Conservation (phyloP, 2,888 invertebrate genomes). For the Dicranocentrus wangi region DNA sequence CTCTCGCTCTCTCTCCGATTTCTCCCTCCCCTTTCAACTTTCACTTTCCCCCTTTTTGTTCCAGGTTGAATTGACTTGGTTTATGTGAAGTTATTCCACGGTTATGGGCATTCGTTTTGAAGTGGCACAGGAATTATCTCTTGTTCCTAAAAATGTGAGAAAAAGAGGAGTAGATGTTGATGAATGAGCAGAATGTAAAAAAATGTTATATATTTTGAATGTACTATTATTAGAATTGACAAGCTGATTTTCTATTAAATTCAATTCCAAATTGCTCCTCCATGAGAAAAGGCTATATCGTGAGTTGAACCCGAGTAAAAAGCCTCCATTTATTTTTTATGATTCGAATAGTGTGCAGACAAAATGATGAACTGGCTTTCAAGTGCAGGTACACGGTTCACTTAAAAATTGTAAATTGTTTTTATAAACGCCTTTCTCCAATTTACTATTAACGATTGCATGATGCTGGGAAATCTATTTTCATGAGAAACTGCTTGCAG, state of each 20-base stretch:
- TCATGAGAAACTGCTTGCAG: no score
- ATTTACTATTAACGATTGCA: no score
- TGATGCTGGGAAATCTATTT: no score
- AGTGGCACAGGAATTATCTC: neutral
- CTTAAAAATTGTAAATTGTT: no score
- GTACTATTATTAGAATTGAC: conserved; percentile 1
- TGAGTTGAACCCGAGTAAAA: no score
- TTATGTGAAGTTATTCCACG: neutral
- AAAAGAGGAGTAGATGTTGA: conserved; percentile 27
- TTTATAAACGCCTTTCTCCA: no score
- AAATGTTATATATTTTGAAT: neutral
- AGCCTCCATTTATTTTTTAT: no score
- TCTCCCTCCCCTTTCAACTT: neutral
- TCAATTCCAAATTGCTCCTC: neutral
- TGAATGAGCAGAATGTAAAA: conserved; percentile 27
- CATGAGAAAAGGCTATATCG: no score
- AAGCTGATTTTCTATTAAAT: conserved; percentile 9
- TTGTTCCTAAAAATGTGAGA: neutral
- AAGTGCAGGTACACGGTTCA: no score
- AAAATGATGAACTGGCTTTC: no score
- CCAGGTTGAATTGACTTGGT: neutral
- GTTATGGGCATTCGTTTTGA: neutral
- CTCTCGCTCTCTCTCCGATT: neutral
- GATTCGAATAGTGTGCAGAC: no score
- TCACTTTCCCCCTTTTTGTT: conserved; percentile 13